Evolutionary conservation across 2,888 invertebrate species (phyloP).

Genomic region (Acrocyrtus sp.): DNA sequence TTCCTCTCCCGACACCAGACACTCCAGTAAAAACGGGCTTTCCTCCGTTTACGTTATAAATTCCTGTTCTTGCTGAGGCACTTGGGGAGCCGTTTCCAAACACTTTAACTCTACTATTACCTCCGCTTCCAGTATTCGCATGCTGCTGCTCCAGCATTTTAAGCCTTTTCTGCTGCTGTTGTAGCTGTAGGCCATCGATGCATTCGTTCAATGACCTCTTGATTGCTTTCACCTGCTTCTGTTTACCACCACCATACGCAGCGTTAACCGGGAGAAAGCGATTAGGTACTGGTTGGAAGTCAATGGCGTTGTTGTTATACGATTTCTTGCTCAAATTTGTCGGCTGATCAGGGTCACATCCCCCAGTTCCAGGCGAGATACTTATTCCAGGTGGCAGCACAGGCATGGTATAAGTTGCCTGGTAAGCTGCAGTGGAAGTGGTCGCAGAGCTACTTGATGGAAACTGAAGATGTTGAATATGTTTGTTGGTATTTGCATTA

Average conservation of each 20-base stretch:
- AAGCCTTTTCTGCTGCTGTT: slow-evolving; percentile 54
- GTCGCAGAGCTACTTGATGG: background rate
- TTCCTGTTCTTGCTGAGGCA: slow-evolving; percentile 26
- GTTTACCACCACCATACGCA: background rate
- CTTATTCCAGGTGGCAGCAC: slow-evolving; percentile 49
- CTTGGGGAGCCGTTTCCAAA: slow-evolving; percentile 12
- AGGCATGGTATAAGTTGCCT: slow-evolving; percentile 25
- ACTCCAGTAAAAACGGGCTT: slow-evolving; percentile 14
- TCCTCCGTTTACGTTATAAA: slow-evolving; percentile 33
- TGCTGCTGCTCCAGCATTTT: slow-evolving; percentile 54
- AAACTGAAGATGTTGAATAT: background rate
- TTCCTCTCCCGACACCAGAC: too few relatives aligned
- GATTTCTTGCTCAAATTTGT: slow-evolving; percentile 32
- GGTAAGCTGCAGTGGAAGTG: background rate
- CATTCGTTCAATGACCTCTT: slow-evolving; percentile 56
- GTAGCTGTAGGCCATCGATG: slow-evolving; percentile 56
- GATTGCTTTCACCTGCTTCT: slow-evolving; percentile 46
- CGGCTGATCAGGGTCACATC: slow-evolving; percentile 1
- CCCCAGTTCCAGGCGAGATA: slow-evolving; percentile 28
- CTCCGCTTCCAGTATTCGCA: slow-evolving; percentile 5
- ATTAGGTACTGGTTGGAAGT: slow-evolving; percentile 2
- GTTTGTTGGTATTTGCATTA: slow-evolving; percentile 5
- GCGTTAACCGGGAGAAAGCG: background rate
- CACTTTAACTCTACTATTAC: slow-evolving; percentile 4
- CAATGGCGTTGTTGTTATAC: background rate